phyloP scores from a whole-genome alignment of 2,797 vertebrate species.

The Squalus acanthias region DNA sequence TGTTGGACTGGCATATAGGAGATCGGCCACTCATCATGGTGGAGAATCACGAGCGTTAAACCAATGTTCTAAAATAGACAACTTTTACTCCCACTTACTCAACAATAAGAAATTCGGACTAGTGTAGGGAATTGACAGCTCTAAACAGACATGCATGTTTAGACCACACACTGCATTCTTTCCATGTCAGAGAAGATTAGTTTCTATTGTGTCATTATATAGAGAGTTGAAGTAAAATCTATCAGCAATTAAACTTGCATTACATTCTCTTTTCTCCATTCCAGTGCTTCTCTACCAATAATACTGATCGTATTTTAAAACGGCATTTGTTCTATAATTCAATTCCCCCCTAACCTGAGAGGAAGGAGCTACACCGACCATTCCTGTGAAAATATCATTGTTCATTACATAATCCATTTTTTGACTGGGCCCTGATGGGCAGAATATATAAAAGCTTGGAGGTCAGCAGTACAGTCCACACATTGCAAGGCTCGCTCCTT shows the following conservation, averaged over 20 bases:
- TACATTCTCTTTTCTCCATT: slow-evolving; percentile 23
- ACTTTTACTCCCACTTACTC: not conserved
- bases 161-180: not conserved
- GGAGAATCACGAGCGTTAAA: not conserved
- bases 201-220: slow-evolving; percentile 21
- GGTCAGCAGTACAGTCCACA: not conserved
- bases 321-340: not conserved
- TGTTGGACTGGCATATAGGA: not conserved
- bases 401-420: too few relatives aligned
- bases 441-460: not conserved
- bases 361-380: not conserved
- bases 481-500: not conserved
- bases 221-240: slow-evolving; percentile 34
- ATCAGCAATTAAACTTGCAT: slow-evolving; percentile 28
- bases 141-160: not conserved
- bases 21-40: not conserved
- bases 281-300: not conserved
- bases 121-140: not conserved
- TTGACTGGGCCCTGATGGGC: not conserved
- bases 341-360: not conserved
- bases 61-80: not conserved
- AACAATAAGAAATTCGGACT: not conserved
- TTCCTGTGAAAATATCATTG: slow-evolving; percentile 14
- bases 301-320: not conserved
- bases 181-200: not conserved